phyloP scores from a whole-genome alignment of 2,797 vertebrate species.

The Loriculus beryllinus region DNA sequence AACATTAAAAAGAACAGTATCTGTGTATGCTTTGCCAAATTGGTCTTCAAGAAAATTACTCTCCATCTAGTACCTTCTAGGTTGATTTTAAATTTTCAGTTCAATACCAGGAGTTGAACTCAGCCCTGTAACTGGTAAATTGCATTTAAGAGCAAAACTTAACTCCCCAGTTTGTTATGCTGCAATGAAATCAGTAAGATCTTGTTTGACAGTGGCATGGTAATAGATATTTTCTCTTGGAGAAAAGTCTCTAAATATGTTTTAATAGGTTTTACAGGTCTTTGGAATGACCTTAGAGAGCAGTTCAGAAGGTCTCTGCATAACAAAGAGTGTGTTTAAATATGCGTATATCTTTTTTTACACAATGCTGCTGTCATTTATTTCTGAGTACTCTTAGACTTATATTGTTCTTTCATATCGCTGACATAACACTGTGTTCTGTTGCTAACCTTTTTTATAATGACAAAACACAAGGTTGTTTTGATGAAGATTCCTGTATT shows the following conservation, averaged over 20 bases:
- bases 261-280: background rate
- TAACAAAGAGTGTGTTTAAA: background rate
- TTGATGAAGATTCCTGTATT: background rate
- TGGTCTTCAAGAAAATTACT: background rate
- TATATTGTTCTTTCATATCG: background rate
- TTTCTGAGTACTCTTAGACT: background rate
- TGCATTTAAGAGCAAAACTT: background rate
- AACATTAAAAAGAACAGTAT: background rate
- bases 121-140: background rate
- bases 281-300: background rate
- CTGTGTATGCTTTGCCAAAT: background rate
- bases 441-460: background rate
- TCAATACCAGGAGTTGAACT: background rate
- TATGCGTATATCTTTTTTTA: background rate
- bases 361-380: background rate
- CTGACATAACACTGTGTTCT: background rate
- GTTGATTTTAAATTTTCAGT: background rate
- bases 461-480: background rate
- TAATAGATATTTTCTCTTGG: background rate
- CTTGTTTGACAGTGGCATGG: accelerated
- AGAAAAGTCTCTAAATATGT: background rate
- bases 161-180: background rate
- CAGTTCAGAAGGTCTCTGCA: background rate
- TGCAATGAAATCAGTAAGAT: background rate
- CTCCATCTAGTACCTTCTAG: background rate